Conservation (phyloP, 2,888 invertebrate genomes). For the Mesopsocus fuscifrons region DNA sequence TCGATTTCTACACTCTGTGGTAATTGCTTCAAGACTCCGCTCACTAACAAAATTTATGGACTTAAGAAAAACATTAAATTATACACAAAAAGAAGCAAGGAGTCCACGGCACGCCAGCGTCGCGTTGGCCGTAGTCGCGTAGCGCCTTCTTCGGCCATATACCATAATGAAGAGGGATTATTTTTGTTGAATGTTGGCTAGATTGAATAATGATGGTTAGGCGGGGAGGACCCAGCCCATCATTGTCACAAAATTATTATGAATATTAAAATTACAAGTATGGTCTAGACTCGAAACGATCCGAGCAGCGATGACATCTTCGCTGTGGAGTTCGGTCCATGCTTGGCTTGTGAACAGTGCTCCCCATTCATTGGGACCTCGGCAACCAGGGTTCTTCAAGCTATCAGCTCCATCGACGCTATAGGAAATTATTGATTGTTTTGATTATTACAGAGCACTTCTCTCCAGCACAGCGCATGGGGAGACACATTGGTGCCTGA, state of each 20-base stretch:
- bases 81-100: background rate
- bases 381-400: too few relatives aligned
- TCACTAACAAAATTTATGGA: background rate
- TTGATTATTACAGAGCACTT: background rate
- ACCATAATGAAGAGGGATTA: slow-evolving; percentile 9
- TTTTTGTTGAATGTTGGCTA: slow-evolving; percentile 9
- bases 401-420: slow-evolving; percentile 4
- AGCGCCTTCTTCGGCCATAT: background rate
- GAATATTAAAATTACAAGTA: slow-evolving; percentile 10
- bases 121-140: too few relatives aligned
- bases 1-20: background rate
- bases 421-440: slow-evolving; percentile 8
- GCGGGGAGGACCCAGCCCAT: slow-evolving; percentile 10
- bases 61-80: background rate
- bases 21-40: background rate
- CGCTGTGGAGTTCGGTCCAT: background rate
- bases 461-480: background rate
- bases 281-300: slow-evolving; percentile 9
- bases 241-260: slow-evolving; percentile 11
- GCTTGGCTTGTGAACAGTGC: background rate
- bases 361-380: background rate
- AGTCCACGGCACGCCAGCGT: background rate
- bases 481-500: background rate
- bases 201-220: slow-evolving; percentile 10
- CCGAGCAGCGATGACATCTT: slow-evolving; percentile 4